Conservation (phyloP, 35 echinoderm and acorn worm genomes). For the Patiria miniata region DNA sequence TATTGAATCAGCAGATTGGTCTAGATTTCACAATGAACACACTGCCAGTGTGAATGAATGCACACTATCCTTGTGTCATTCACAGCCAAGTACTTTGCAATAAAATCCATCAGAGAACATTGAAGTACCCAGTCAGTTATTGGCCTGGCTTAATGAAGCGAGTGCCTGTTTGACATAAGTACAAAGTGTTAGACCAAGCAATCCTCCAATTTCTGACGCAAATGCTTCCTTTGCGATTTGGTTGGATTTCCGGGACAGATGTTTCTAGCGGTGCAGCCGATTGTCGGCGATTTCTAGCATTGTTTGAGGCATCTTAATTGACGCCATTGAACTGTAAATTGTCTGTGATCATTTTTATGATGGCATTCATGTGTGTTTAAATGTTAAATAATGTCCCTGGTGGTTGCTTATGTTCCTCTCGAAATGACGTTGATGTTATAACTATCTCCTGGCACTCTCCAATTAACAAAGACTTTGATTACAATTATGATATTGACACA, state of each 20-base stretch:
- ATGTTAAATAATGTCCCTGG: too few relatives aligned
- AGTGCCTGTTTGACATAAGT: not conserved
- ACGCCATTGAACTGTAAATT: not conserved
- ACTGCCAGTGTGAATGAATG: not conserved
- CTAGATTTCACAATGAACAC: too few relatives aligned
- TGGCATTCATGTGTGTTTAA: not conserved
- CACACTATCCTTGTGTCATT: not conserved
- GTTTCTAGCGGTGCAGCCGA: not conserved
- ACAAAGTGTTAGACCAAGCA: not conserved
- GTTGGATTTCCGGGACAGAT: slow-evolving; percentile 15
- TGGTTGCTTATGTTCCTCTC: too few relatives aligned
- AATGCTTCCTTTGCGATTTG: not conserved
- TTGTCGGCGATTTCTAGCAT: not conserved
- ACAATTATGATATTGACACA: too few relatives aligned
- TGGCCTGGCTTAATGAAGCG: slow-evolving; percentile 2
- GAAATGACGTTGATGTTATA: too few relatives aligned
- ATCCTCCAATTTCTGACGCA: not conserved
- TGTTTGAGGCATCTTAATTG: not conserved
- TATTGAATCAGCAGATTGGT: too few relatives aligned
- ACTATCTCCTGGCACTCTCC: too few relatives aligned
- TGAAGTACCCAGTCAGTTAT: not conserved
- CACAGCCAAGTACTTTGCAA: not conserved
- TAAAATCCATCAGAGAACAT: not conserved
- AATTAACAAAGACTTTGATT: too few relatives aligned
- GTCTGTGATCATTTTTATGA: not conserved